These are phyloP conservation scores for Elaeidobius kamerunicus DNA, from an alignment of 2,888 invertebrate genomes.

Conservation along the genomic window DNA sequence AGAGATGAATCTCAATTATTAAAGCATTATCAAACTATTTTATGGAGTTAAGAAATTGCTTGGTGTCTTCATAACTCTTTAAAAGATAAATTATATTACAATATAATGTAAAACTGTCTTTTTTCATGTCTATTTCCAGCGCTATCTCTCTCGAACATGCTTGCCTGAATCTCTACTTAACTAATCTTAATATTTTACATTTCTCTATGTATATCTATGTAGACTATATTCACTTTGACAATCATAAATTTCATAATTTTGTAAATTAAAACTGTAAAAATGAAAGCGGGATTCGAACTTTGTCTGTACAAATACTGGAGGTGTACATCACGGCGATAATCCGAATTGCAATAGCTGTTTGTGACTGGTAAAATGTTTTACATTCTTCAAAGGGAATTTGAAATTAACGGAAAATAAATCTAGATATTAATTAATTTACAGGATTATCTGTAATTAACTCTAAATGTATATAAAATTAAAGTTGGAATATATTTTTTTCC, in stretches of 20 bases:
- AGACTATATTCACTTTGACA: conserved; percentile 49
- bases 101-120: conserved; percentile 7
- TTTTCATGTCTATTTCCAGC: conserved; percentile 23
- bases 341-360: no score
- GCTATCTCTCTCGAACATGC: conserved; percentile 32
- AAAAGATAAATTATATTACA: no score
- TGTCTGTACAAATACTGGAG: conserved; percentile 29
- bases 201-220: conserved; percentile 41
- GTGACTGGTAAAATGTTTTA: no score
- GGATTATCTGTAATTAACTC: no score
- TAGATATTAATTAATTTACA: no score
- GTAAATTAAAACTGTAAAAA: conserved; percentile 30
- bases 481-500: no score
- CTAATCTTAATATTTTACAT: conserved; percentile 33
- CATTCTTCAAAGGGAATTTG: no score
- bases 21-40: no score
- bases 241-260: conserved; percentile 42
- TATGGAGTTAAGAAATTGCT: no score
- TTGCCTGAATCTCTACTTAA: conserved; percentile 39
- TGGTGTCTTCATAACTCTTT: no score
- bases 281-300: conserved; percentile 30
- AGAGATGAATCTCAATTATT: conserved; percentile 33
- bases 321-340: not conserved
- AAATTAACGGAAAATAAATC: no score
- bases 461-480: no score